Percentiles rank a stretch among this genome's conserved stretches.
These are phyloP conservation scores for Rhynchonycteris naso DNA, from an alignment of 2,797 vertebrate genomes.

Conservation along the genomic window DNA sequence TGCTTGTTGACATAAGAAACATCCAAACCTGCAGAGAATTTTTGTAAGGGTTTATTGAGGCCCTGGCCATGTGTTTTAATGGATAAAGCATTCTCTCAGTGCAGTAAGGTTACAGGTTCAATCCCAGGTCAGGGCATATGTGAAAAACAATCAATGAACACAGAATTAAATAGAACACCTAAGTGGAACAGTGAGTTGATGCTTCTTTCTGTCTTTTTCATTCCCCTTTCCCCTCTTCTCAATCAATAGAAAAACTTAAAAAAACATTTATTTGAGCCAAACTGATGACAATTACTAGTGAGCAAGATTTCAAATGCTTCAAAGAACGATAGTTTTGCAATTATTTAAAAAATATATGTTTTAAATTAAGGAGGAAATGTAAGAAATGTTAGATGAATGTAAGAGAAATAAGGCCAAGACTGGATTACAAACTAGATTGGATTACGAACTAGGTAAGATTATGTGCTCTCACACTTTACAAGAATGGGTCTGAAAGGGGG, in stretches of 20 bases:
- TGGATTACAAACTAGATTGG: not conserved
- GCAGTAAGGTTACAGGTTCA: no score
- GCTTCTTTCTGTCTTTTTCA: no score
- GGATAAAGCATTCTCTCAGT: no score
- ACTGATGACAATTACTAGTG: not conserved
- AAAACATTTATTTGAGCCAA: not conserved
- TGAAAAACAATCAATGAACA: no score
- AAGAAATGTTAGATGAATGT: not conserved
- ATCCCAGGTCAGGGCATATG: no score
- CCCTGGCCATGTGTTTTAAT: no score
- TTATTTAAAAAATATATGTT: not conserved
- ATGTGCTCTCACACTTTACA: not conserved
- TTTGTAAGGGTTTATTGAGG: not conserved
- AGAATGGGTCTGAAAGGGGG: no score
- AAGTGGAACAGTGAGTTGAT: no score
- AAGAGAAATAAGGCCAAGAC: not conserved
- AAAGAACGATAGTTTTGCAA: not conserved
- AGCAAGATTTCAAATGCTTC: not conserved
- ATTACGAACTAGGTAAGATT: not conserved
- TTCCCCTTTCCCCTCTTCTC: no score
- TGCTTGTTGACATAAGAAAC: not conserved
- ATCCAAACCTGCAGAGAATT: not conserved
- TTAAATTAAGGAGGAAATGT: not conserved
- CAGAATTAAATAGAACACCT: no score
- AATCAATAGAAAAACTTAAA: no score